These are phyloP conservation scores for Galerucella pusilla DNA, from an alignment of 2,888 invertebrate genomes.

Conservation along the genomic window DNA sequence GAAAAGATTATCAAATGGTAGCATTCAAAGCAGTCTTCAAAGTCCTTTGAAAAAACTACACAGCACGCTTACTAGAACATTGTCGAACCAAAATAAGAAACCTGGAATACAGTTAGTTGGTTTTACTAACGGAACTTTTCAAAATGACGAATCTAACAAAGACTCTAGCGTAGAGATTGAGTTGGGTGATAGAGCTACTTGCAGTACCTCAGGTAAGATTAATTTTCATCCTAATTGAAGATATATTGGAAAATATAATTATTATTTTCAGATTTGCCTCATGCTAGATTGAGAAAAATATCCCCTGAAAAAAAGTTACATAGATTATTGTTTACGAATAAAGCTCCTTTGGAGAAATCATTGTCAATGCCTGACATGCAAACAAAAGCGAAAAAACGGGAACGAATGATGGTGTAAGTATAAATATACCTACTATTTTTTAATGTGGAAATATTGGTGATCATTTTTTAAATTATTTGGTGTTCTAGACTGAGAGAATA, in stretches of 20 bases:
- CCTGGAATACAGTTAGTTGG: constrained; percentile 60
- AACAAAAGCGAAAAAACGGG: constrained; percentile 77
- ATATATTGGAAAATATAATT: not conserved
- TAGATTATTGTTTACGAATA: constrained; percentile 55
- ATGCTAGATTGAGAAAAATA: constrained; percentile 56
- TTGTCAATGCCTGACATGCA: constrained; percentile 88
- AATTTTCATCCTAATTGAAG: not conserved
- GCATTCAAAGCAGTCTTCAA: constrained; percentile 56
- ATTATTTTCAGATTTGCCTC: constrained; percentile 44
- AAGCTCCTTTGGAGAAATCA: constrained; percentile 80
- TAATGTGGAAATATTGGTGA: too few relatives aligned
- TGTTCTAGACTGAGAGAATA: constrained; percentile 74
- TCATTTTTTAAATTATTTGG: not conserved
- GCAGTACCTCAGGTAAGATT: constrained; percentile 58
- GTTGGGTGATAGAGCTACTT: constrained; percentile 50
- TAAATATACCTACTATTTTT: too few relatives aligned
- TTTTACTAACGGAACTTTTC: constrained; percentile 60
- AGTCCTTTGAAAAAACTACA: constrained; percentile 61
- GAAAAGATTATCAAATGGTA: constrained; percentile 54
- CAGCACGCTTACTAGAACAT: constrained; percentile 66
- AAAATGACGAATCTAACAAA: constrained; percentile 52
- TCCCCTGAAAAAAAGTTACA: constrained; percentile 66
- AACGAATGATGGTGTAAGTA: constrained; percentile 78
- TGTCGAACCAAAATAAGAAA: constrained; percentile 64
- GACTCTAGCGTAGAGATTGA: constrained; percentile 53